Conservation (phyloP, 64 coral and sea anemone genomes). For the Pachyseris speciosa region DNA sequence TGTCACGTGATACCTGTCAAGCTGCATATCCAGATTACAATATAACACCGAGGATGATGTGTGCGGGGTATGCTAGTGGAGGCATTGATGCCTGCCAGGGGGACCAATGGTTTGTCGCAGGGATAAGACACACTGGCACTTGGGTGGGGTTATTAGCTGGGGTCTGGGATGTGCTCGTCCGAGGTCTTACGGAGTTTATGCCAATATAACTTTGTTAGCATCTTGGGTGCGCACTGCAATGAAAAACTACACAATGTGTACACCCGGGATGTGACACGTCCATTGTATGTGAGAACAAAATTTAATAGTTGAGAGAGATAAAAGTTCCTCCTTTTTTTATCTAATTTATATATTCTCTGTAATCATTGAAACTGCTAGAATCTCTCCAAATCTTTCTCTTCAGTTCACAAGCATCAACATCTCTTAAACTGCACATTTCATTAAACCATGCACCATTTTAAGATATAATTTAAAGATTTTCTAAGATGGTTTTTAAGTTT, state of each 20-base stretch:
- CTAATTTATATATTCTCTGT: too few relatives aligned
- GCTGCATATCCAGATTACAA: not conserved
- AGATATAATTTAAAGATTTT: too few relatives aligned
- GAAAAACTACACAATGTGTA: not conserved
- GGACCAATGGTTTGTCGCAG: constrained; percentile 61
- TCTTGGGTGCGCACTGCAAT: constrained; percentile 18
- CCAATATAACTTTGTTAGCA: constrained; percentile 40
- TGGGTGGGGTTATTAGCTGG: constrained; percentile 73
- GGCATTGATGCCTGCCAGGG: constrained; percentile 79
- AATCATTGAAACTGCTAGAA: too few relatives aligned
- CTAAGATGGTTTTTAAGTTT: too few relatives aligned
- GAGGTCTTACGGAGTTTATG: constrained; percentile 67
- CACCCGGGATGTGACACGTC: not conserved
- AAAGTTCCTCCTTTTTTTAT: too few relatives aligned
- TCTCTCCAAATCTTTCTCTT: too few relatives aligned
- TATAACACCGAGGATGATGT: constrained; percentile 67
- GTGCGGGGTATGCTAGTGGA: constrained; percentile 52
- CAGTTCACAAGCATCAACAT: too few relatives aligned
- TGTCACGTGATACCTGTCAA: constrained; percentile 35
- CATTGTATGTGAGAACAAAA: too few relatives aligned
- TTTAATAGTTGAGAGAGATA: too few relatives aligned
- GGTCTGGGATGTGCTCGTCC: constrained; percentile 69
- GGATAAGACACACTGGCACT: constrained; percentile 37
- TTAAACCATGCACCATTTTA: too few relatives aligned
- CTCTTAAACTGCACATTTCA: too few relatives aligned